Evolutionary conservation across 2,113 vertebrate species (phyloP), one percentile per base, ranked within the genome.

Genomic region (Oxyruncus cristatus): DNA sequence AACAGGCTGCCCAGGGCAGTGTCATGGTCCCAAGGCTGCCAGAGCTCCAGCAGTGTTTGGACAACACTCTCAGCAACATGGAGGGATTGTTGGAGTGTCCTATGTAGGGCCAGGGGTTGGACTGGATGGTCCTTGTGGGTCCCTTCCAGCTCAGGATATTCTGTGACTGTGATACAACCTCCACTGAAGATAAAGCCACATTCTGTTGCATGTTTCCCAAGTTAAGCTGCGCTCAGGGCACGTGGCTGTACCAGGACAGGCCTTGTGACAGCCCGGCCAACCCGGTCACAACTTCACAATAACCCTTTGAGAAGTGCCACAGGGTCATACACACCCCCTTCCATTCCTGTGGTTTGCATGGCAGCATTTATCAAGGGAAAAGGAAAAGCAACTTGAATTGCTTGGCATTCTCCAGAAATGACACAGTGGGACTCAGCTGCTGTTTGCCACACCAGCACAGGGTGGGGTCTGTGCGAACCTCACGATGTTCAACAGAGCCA

Each of bases 61-160:
- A 11, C 37, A 70, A 0, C 0, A 1, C 23, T 62, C 0, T 2
- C 11, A 44, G 37, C 32, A 19, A 0, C 55, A 87, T n/a, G 39
- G 22, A 8, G 47, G 39, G 65, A 10, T 39, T 78, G 46, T 52
- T 52, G 50, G 50, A 9, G 26, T 16, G 50, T 52, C 49, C 39
- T 65, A 37, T 5, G 59, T 32, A 66, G 27, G 27, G 27, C 22
- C 37, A 42, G 37, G 68, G 0, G 35, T 1, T 1, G 50, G 17
- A 32, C 37, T 66, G 14, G 32, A 44, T 37, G 32, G 2, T 41
- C 37, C 37, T 17, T 28, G 27, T 20, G 24, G 37, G 37, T 41
- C 18, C 18, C n/a, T 61, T 26, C n/a, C n/a, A 61, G 23, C 35
- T 61, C 59, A 39, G 24, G 10, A 37, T 17, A 61, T 17, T 61